Percentiles rank a stretch among this genome's conserved stretches.
Conservation (phyloP, 1,140 invertebrate genomes). For the Battus philenor region DNA sequence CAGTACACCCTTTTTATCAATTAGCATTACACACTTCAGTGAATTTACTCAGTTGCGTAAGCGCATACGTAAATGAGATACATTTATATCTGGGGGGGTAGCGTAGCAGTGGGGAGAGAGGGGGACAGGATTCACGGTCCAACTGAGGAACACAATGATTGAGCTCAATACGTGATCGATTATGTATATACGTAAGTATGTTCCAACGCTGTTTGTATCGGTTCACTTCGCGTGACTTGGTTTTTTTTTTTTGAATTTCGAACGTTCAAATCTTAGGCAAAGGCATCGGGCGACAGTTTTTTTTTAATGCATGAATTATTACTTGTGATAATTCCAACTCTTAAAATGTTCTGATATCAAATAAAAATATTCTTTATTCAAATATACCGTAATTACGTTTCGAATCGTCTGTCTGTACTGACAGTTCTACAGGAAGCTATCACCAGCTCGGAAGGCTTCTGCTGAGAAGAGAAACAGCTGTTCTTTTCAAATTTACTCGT, state of each 20-base stretch:
- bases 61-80: slow-evolving; percentile 64
- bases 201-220: slow-evolving; percentile 20
- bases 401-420: too few species aligned
- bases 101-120: slow-evolving; percentile 25
- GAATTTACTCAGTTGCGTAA: slow-evolving; percentile 65
- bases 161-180: slow-evolving; percentile 70
- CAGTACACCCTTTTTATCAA: slow-evolving; percentile 42
- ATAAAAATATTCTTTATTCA: too few species aligned
- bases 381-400: too few species aligned
- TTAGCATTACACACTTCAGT: slow-evolving; percentile 55
- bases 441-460: too few species aligned
- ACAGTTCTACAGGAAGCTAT: too few species aligned
- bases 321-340: too few species aligned
- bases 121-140: slow-evolving; percentile 64
- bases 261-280: too few species aligned
- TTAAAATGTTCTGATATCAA: too few species aligned
- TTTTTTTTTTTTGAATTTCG: neutral
- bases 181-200: slow-evolving; percentile 53
- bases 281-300: too few species aligned
- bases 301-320: too few species aligned
- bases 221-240: slow-evolving; percentile 3
- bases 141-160: slow-evolving; percentile 68
- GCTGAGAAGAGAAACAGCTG: too few species aligned
- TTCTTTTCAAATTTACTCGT: too few species aligned
- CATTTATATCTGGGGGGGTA: slow-evolving; percentile 48